Conservation (phyloP, 2,888 invertebrate species). For the Polia nebulosa region DNA sequence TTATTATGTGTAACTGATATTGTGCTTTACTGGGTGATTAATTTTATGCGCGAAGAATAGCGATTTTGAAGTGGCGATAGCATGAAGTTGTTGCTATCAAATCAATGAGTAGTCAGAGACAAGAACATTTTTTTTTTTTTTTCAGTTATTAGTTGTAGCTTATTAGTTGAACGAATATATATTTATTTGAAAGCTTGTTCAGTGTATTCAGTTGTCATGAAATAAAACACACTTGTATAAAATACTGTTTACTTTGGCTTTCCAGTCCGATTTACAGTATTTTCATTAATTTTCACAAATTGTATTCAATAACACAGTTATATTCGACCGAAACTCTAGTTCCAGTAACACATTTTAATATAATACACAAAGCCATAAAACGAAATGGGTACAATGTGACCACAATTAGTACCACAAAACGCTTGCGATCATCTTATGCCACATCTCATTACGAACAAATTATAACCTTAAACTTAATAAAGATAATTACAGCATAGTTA, state of each 20-base stretch:
- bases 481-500: slow-evolving; percentile 89
- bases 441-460: slow-evolving; percentile 76
- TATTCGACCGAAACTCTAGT: slow-evolving; percentile 83
- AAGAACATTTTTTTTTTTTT: no score
- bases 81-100: no score
- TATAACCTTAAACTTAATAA: slow-evolving; percentile 87
- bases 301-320: slow-evolving; percentile 88
- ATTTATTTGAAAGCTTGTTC: no score
- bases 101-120: no score
- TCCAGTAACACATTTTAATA: slow-evolving; percentile 82
- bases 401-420: slow-evolving; percentile 65
- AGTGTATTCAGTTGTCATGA: neutral
- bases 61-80: no score
- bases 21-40: no score
- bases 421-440: slow-evolving; percentile 66
- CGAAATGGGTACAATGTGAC: slow-evolving; percentile 70
- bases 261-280: slow-evolving; percentile 90
- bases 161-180: no score
- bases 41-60: no score
- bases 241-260: slow-evolving; percentile 91
- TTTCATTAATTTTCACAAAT: slow-evolving; percentile 85
- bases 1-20: no score
- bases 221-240: slow-evolving; percentile 80
- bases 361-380: slow-evolving; percentile 84
- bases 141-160: no score